Evolutionary conservation across 30 jellyfish, hydroid and myxozoan species (phyloP), one percentile per base, ranked within the genome.

Genomic region (Hydractinia symbiolongicarpus): DNA sequence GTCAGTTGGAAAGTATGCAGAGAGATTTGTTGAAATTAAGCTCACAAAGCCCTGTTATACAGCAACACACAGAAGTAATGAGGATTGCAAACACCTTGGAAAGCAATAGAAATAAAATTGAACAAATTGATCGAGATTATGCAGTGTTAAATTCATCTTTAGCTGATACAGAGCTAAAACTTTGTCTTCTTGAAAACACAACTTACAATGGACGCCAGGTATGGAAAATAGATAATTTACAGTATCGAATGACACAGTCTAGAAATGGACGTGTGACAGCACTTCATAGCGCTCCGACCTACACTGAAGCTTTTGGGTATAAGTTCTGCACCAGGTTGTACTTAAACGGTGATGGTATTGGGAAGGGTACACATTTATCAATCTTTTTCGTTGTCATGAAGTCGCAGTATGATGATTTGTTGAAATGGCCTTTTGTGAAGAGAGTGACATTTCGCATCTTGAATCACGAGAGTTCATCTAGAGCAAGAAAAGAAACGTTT

Each of bases 301-400:
- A 85, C 73, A 81, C 94, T 5, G 82, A 87, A 66, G 95, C 95
- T 16, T 90, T 84, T 81, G 97, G 97, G 15, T 85, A 85, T 81
- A 90, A 85, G 81, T 67, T 81, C 86, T 90, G 97, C 62, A 86
- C 90, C 44, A 75, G 97, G 17, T 67, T 90, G 7, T 90, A 90
- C 83, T 54, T 90, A 56, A 85, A 90, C 64, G 97, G 97, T 10
- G 97, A 90, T 54, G 97, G 97, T 56, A 88, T 74, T 55, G 95
- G 97, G 1, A 90, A 85, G 64, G 95, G 95, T n/a, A 30, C 89
- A 0, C 87, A 84, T 51, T 64, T 90, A 8, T 90, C 97, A 50
- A 49, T 90, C 55, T 90, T 90, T 73, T 84, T 90, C 72, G 95
- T 86, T 40, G 82, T 90, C 60, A 90, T 90, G 97, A 77, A 86